These are phyloP conservation scores for Pelodiscus sinensis DNA, from an alignment of 2,113 vertebrate species.

Conservation along the genomic window DNA sequence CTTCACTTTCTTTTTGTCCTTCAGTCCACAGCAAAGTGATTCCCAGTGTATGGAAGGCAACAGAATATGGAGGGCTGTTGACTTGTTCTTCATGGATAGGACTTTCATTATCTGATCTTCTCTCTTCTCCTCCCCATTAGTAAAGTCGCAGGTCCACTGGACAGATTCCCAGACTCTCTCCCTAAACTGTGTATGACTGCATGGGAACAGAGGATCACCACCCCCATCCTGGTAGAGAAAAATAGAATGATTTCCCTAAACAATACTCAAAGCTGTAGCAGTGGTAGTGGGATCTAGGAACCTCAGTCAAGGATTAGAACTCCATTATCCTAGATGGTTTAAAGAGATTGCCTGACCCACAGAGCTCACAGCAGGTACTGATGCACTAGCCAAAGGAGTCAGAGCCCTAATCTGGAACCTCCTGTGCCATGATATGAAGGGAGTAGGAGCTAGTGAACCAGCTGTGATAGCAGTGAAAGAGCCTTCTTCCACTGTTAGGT, in stretches of 20 bases:
- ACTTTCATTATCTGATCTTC: not conserved
- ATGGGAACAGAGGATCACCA: not conserved
- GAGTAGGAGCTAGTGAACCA: not conserved
- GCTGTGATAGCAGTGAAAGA: not conserved
- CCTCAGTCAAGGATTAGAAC: not conserved
- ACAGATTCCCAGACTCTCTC: not conserved
- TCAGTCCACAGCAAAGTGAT: not conserved
- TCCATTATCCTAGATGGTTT: not conserved
- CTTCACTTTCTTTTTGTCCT: not conserved
- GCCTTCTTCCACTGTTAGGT: not conserved
- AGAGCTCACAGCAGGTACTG: not conserved
- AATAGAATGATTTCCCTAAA: not conserved
- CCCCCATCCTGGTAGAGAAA: not conserved
- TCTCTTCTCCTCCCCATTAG: not conserved
- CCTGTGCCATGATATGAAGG: not conserved
- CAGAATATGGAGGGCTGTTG: not conserved
- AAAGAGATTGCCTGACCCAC: not conserved
- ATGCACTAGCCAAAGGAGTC: not conserved
- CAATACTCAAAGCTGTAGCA: not conserved
- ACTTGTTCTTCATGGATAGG: not conserved
- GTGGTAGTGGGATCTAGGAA: not conserved
- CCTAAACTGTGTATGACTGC: not conserved
- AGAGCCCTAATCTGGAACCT: fast-evolving
- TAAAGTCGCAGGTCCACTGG: not conserved
- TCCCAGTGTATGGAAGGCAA: not conserved